Percentiles rank a stretch among this genome's conserved stretches.
phyloP scores from a whole-genome alignment of 2,797 vertebrate genomes.

The Hydrolagus colliei region DNA sequence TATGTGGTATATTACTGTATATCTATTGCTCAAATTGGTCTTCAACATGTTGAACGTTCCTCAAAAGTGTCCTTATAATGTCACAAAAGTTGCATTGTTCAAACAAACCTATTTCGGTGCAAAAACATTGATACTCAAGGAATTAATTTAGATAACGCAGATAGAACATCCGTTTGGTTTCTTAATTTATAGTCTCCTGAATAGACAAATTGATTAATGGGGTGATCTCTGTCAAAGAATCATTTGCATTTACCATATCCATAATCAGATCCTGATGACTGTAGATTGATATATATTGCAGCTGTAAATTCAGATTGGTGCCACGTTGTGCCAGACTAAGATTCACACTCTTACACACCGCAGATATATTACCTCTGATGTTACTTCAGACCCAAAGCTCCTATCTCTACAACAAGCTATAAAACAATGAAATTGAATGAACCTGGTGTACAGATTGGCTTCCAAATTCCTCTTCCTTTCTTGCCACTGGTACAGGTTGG shows the following conservation, averaged over 20 bases:
- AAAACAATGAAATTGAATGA: background rate
- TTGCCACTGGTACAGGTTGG: no score
- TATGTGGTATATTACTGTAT: no score
- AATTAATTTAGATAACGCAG: background rate
- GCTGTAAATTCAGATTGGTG: no score
- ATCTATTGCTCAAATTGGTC: no score
- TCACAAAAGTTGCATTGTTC: no score
- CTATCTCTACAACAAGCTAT: background rate
- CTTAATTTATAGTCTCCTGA: background rate
- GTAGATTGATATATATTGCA: background rate
- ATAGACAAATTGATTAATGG: background rate
- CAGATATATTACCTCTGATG: no score
- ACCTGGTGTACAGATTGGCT: background rate
- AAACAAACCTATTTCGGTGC: background rate
- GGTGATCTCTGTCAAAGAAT: background rate
- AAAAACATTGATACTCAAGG: background rate
- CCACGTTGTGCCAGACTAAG: no score
- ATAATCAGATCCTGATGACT: background rate
- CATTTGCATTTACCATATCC: background rate
- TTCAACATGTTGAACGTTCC: no score
- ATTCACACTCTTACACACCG: no score
- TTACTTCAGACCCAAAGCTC: background rate
- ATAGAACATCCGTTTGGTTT: background rate
- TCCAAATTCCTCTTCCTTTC: background rate
- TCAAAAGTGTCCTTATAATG: no score